Base-by-base conservation (phyloP, 1,140 invertebrate genomes). In the Bombus difficillimus region DNA sequence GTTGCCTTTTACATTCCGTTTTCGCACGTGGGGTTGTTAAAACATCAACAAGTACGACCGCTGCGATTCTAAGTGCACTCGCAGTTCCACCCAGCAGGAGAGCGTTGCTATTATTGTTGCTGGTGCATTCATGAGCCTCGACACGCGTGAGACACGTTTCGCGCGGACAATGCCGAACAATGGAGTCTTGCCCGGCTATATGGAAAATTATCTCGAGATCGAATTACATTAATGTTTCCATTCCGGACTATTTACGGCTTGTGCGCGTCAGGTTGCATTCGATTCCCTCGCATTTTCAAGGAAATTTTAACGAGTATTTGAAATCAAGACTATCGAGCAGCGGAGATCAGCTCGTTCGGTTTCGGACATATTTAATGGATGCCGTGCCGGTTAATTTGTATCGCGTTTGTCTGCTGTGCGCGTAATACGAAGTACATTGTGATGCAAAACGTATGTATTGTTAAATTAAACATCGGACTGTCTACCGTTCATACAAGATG, bases 31-130 rank as follows among this genome's bases (percentile, higher is more conserved):
- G 68, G 75, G 81, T 73, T 83, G 85, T 86, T 86, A 83, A 86
- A 83, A 86, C 81, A 86, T 86, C 79, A 80, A 83, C 85, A 76
- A 77, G 85, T 73, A 83, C 74, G 39, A 64, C 53, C 74, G 85
- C 85, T 77, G 85, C 74, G 81, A 78, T 78, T 86, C 81, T 83
- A 86, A 86, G 85, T 78, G 81, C 85, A 72, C 81, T 78, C 74
- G 73, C 68, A 64, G 81, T 86, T 59, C 81, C 59, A 53, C 81
- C 81, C 81, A 86, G 81, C 81, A 81, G 85, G 85, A 86, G 81
- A 66, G 68, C 85, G 81, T 83, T 83, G 81, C 85, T 86, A 86
- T 86, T 86, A 86, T 86, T 83, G 85, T 86, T 83, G 85, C 57
- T 69, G 74, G 43, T 78, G 85, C 81, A 78, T 86, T 86, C 81